phyloP scores from a whole-genome alignment of 2,888 invertebrate species.

The Cryptops parisi region DNA sequence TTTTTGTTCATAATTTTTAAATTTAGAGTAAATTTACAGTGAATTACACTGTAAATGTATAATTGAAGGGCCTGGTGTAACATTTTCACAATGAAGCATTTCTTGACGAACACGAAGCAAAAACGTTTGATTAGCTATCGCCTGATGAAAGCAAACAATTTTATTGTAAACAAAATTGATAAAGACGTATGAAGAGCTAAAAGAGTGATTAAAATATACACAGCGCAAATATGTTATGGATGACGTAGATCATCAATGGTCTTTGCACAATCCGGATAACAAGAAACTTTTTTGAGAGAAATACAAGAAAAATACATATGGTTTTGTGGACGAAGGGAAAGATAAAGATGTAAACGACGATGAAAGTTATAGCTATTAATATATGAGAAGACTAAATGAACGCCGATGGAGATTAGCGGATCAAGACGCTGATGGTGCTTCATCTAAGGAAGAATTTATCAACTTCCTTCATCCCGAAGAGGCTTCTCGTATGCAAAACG shows the following conservation, averaged over 20 bases:
- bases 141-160: slow-evolving; percentile 88
- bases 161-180: slow-evolving; percentile 90
- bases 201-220: slow-evolving; percentile 91
- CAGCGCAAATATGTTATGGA: slow-evolving; percentile 82
- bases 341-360: slow-evolving; percentile 37
- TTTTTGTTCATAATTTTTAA: too few relatives aligned
- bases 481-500: slow-evolving; percentile 70
- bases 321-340: slow-evolving; percentile 50
- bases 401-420: slow-evolving; percentile 78
- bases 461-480: slow-evolving; percentile 96
- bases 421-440: slow-evolving; percentile 57
- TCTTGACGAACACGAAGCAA: slow-evolving; percentile 77
- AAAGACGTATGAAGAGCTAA: slow-evolving; percentile 72
- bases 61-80: too few relatives aligned
- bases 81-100: slow-evolving; percentile 98
- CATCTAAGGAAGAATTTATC: slow-evolving; percentile 68
- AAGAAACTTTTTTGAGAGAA: slow-evolving; percentile 68
- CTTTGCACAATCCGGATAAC: slow-evolving; percentile 65
- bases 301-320: slow-evolving; percentile 65
- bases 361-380: slow-evolving; percentile 62
- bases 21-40: too few relatives aligned
- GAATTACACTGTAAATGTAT: too few relatives aligned
- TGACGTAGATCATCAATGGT: slow-evolving; percentile 89
- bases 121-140: slow-evolving; percentile 79
- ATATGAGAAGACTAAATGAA: slow-evolving; percentile 69